phyloP scores from a whole-genome alignment of 1,140 invertebrate species.

The Euwallacea fornicatus region DNA sequence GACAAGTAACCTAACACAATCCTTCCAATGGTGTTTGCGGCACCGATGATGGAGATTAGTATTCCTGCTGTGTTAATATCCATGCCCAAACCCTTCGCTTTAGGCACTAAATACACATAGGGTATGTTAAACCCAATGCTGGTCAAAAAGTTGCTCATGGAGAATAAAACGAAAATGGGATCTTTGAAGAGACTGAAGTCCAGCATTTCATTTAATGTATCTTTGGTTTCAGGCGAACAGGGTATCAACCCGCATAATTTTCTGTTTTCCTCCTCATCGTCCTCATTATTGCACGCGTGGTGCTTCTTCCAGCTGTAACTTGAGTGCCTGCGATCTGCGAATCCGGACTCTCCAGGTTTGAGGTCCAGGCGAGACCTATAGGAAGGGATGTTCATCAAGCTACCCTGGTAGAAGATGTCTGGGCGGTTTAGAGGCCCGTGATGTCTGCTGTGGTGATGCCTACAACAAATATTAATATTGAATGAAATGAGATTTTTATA shows the following conservation, averaged over 20 bases:
- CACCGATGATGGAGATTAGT: slow-evolving; percentile 78
- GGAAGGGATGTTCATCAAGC: slow-evolving; percentile 62
- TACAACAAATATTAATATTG: not conserved
- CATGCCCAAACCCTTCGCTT: slow-evolving; percentile 64
- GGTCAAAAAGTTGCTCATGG: slow-evolving; percentile 91
- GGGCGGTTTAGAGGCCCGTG: slow-evolving; percentile 80
- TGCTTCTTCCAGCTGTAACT: slow-evolving; percentile 46
- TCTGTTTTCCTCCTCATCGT: slow-evolving; percentile 19
- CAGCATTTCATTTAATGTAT: slow-evolving; percentile 80
- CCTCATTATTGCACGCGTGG: slow-evolving; percentile 18
- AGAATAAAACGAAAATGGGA: slow-evolving; percentile 87
- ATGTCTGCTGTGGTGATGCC: slow-evolving; percentile 36
- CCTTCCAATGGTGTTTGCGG: slow-evolving; percentile 85
- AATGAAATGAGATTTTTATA: no score
- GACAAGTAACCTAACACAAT: slow-evolving; percentile 82
- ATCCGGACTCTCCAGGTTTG: slow-evolving; percentile 52
- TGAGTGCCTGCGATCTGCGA: slow-evolving; percentile 40
- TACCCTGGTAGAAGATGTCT: slow-evolving; percentile 86
- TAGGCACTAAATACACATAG: slow-evolving; percentile 78
- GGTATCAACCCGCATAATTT: slow-evolving; percentile 57
- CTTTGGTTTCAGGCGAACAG: slow-evolving; percentile 61
- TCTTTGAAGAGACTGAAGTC: slow-evolving; percentile 82
- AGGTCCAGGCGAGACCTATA: slow-evolving; percentile 54
- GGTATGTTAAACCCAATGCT: slow-evolving; percentile 96
- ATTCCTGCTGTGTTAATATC: slow-evolving; percentile 61